phyloP scores from a whole-genome alignment of 2,888 invertebrate species.

The Polia nebulosa region DNA sequence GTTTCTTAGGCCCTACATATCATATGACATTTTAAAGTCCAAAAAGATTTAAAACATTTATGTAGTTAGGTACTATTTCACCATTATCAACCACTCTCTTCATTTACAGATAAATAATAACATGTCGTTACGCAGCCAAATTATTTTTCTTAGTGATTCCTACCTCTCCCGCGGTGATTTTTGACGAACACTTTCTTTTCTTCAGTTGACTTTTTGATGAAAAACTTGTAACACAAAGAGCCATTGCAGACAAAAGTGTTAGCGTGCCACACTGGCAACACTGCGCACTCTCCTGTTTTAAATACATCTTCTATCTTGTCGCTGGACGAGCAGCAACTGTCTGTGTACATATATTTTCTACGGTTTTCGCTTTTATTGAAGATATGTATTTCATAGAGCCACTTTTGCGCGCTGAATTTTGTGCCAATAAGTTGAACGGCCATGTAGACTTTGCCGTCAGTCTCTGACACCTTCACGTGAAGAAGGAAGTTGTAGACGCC shows the following conservation, averaged over 20 bases:
- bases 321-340: constrained; percentile 71
- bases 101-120: neutral
- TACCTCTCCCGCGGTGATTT: constrained; percentile 43
- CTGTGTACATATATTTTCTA: constrained; percentile 75
- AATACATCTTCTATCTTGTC: constrained; percentile 70
- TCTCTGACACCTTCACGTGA: constrained; percentile 72
- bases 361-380: constrained; percentile 80
- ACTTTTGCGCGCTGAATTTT: constrained; percentile 77
- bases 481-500: constrained; percentile 78
- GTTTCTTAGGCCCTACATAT: neutral
- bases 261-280: constrained; percentile 68
- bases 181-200: constrained; percentile 2
- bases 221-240: constrained; percentile 54
- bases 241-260: constrained; percentile 52
- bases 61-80: neutral
- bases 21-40: neutral
- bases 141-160: constrained; percentile 5
- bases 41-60: neutral
- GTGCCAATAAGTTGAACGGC: constrained; percentile 79
- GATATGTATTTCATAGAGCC: constrained; percentile 82
- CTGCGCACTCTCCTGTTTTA: constrained; percentile 69
- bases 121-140: neutral
- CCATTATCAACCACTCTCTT: constrained; percentile 14
- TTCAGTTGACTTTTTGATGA: constrained; percentile 46
- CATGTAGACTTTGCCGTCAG: constrained; percentile 73